Percentiles rank a stretch among this genome's conserved stretches.
phyloP scores from a whole-genome alignment of 2,888 invertebrate genomes.

The Perdita meconis region DNA sequence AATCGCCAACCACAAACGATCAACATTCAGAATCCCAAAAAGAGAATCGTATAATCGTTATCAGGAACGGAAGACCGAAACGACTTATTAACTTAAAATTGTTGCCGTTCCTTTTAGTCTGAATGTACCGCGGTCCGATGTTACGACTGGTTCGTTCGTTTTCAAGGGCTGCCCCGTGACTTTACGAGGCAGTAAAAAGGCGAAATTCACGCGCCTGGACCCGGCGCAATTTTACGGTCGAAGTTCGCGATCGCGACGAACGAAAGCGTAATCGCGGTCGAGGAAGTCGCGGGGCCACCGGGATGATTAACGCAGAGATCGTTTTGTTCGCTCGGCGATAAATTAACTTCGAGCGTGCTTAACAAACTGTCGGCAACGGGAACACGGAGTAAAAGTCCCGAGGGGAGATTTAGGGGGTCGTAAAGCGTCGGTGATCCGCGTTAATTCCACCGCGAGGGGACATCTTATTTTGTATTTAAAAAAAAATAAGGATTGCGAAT shows the following conservation, averaged over 20 bases:
- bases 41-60: no score
- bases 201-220: conserved; percentile 7
- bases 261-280: not conserved
- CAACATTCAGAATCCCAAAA: no score
- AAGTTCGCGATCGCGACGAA: not conserved
- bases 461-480: conserved; percentile 12
- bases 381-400: conserved; percentile 29
- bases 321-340: not conserved
- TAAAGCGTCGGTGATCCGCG: conserved; percentile 24
- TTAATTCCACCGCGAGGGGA: conserved; percentile 10
- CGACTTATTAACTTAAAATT: no score
- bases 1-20: no score
- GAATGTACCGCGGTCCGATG: not conserved
- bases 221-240: conserved; percentile 31
- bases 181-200: not conserved
- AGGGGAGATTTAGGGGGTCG: conserved; percentile 19
- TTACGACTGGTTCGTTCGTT: conserved; percentile 10
- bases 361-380: conserved; percentile 15
- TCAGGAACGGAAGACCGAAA: no score
- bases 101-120: not conserved
- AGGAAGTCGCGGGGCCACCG: conserved; percentile 16
- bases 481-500: not conserved
- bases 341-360: conserved; percentile 28
- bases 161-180: conserved; percentile 5
- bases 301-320: conserved; percentile 35